Percentiles rank a stretch among this genome's conserved stretches.
Conservation (phyloP, 2,888 invertebrate species). For the Pyrrhosoma nymphula region DNA sequence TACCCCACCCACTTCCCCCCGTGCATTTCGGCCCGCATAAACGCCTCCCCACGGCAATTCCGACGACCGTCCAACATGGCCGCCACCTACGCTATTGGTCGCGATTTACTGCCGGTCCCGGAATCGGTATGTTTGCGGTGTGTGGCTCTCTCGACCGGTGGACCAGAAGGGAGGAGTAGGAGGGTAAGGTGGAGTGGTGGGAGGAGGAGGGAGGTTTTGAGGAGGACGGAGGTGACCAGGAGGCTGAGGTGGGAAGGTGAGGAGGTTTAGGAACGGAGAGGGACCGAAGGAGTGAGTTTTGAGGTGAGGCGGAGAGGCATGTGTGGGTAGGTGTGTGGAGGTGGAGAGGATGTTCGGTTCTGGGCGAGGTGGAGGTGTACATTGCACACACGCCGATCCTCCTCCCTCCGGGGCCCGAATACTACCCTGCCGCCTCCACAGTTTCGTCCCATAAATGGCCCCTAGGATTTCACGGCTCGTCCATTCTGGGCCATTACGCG, state of each 20-base stretch:
- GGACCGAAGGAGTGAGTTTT: neutral
- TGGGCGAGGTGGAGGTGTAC: neutral
- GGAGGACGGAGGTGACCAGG: neutral
- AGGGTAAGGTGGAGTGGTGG: too few relatives aligned
- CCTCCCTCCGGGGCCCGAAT: neutral
- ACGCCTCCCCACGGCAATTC: conserved; percentile 45
- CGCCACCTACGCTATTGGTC: conserved; percentile 57
- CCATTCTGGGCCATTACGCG: conserved; percentile 54
- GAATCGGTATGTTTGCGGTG: conserved; percentile 65
- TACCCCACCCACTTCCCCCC: neutral
- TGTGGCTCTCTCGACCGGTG: neutral
- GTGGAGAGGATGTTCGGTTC: neutral
- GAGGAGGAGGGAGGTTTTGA: neutral
- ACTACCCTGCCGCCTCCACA: neutral
- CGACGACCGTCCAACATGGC: conserved; percentile 40
- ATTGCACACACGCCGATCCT: neutral
- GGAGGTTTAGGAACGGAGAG: neutral
- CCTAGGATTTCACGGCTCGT: conserved; percentile 59
- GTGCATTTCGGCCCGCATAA: conserved; percentile 13
- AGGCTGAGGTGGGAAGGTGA: neutral
- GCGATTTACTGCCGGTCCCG: conserved; percentile 57
- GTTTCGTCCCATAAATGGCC: conserved; percentile 38
- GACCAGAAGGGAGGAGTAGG: neutral
- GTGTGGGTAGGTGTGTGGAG: neutral
- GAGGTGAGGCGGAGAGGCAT: neutral